Evolutionary conservation across 37 sponge, comb jelly and placozoan species (phyloP).

Genomic region (Tethya wilhelma): DNA sequence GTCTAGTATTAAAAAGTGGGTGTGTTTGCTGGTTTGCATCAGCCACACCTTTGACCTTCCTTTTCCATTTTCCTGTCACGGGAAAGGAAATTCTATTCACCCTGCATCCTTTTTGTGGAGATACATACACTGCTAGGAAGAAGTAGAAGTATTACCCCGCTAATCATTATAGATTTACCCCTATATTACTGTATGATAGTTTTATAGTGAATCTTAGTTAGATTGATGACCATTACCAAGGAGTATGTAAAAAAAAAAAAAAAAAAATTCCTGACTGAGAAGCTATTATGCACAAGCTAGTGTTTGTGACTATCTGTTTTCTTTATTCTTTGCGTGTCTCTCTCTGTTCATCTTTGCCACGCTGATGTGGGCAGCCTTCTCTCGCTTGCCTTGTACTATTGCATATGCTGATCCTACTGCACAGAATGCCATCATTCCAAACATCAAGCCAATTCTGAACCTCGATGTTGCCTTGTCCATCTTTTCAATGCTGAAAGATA

Average conservation of each 20-base stretch:
- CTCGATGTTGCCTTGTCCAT: conserved; percentile 69
- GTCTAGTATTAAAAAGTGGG: no score
- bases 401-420: conserved; percentile 41
- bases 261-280: neutral
- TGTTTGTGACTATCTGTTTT: neutral
- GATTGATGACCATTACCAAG: no score
- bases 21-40: no score
- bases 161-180: no score
- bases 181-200: no score
- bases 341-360: conserved; percentile 22
- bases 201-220: no score
- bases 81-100: no score
- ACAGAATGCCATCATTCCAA: conserved; percentile 47
- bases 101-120: no score
- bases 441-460: conserved; percentile 70
- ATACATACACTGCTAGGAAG: no score
- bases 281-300: neutral
- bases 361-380: neutral
- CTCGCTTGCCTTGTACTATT: conserved; percentile 32
- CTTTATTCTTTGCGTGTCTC: conserved; percentile 3
- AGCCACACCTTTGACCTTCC: no score
- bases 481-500: conserved; percentile 26
- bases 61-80: no score
- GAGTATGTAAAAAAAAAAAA: neutral
- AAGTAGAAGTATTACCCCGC: no score